phyloP scores from a whole-genome alignment of 2,797 vertebrate genomes.

The Pygocentrus nattereri region DNA sequence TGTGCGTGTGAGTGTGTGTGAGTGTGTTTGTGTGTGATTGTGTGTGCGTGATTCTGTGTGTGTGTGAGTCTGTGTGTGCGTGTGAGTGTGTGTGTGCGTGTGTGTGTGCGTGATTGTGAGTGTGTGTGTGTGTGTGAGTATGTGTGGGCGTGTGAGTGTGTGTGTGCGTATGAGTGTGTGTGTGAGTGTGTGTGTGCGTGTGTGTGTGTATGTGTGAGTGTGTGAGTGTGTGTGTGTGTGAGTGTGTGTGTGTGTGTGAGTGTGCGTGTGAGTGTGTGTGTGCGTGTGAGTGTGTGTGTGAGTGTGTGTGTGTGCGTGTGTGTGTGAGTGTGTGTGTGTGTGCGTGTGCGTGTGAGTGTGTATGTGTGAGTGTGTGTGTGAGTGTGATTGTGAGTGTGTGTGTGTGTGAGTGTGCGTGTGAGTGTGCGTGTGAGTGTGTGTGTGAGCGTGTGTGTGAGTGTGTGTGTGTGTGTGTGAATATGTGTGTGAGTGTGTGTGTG shows the following conservation, averaged over 20 bases:
- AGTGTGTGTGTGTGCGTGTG: neutral
- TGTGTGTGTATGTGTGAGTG: too few relatives aligned
- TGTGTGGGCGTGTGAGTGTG: too few relatives aligned
- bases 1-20: too few relatives aligned
- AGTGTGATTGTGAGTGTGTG: constrained; percentile 13
- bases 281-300: constrained; percentile 17
- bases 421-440: constrained; percentile 7
- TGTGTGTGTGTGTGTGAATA: constrained; percentile 7
- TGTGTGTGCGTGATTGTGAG: too few relatives aligned
- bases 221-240: constrained; percentile 8
- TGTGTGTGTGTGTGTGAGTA: too few relatives aligned
- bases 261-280: neutral
- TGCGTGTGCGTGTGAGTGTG: too few relatives aligned
- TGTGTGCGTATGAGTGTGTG: constrained; percentile 6
- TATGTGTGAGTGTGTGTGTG: neutral
- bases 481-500: too few relatives aligned
- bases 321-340: constrained; percentile 9
- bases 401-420: constrained; percentile 1
- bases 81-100: too few relatives aligned
- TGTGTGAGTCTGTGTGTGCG: too few relatives aligned
- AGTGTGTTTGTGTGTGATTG: too few relatives aligned
- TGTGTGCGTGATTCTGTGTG: too few relatives aligned
- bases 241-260: constrained; percentile 4
- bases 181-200: neutral
- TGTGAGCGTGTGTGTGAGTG: constrained; percentile 16